Percentiles rank a stretch among this genome's conserved stretches.
phyloP scores from a whole-genome alignment of 2,888 invertebrate genomes.

The Luffia ferchaultella region DNA sequence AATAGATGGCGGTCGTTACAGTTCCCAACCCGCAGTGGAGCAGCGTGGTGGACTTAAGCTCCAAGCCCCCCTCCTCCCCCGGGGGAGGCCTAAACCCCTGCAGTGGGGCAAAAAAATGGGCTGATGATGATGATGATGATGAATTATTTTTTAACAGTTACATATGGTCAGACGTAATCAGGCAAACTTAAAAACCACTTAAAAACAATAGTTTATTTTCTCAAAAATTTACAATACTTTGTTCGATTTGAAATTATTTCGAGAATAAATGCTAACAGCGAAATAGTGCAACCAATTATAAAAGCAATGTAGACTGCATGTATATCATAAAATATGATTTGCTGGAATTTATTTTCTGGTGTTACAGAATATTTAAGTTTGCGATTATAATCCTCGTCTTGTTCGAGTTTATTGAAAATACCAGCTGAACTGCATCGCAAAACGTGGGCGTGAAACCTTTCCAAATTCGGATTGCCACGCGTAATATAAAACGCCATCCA shows the following conservation, averaged over 20 bases:
- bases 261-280: background rate
- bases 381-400: background rate
- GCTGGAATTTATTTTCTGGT: background rate
- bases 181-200: no score
- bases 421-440: background rate
- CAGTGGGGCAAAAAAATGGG: no score
- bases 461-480: background rate
- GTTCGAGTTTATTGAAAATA: background rate
- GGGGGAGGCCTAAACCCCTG: no score
- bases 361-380: background rate
- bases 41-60: no score
- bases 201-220: no score
- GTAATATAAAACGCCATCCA: slow-evolving; percentile 3
- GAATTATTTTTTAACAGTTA: no score
- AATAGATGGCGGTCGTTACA: no score
- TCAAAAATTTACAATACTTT: no score
- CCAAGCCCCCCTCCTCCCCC: no score
- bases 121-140: no score
- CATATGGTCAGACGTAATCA: no score
- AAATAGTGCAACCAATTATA: background rate
- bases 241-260: background rate
- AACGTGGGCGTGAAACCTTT: background rate
- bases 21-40: no score
- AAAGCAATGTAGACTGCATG: background rate
- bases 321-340: background rate